Conservation (phyloP, 37 sponge, comb jelly and placozoan species). For the Beroe forskalii region DNA sequence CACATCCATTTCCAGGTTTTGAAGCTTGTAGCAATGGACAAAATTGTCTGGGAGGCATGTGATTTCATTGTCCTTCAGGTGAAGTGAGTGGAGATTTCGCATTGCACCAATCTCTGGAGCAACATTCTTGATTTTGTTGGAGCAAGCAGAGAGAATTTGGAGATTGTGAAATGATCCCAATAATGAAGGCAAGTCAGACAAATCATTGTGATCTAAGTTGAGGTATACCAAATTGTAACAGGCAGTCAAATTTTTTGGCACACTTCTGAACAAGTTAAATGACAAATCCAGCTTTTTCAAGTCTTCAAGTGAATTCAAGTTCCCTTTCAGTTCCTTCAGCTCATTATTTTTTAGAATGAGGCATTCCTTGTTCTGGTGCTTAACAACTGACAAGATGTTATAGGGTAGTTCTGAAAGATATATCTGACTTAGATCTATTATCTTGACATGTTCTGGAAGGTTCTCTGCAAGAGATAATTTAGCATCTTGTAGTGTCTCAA, state of each 20-base stretch:
- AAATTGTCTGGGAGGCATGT: slow-evolving; percentile 47
- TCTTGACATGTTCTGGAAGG: slow-evolving; percentile 52
- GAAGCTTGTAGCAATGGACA: slow-evolving; percentile 16
- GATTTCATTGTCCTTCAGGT: slow-evolving; percentile 42
- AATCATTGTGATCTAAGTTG: slow-evolving; percentile 32
- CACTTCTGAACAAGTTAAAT: neutral
- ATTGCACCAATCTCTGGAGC: slow-evolving; percentile 48
- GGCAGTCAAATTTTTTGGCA: slow-evolving; percentile 29
- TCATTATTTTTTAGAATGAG: slow-evolving; percentile 54
- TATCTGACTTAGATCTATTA: slow-evolving; percentile 34
- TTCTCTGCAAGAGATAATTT: slow-evolving; percentile 53
- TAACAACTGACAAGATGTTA: slow-evolving; percentile 9
- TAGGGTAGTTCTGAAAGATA: slow-evolving; percentile 32
- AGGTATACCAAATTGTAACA: slow-evolving; percentile 8
- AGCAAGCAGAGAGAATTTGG: neutral
- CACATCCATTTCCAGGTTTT: slow-evolving; percentile 14
- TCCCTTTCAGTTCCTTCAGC: slow-evolving; percentile 24
- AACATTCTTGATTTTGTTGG: slow-evolving; percentile 18
- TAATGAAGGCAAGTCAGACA: neutral
- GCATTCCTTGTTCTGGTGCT: slow-evolving; percentile 47
- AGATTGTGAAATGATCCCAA: slow-evolving; percentile 52
- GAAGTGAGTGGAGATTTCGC: slow-evolving; percentile 15
- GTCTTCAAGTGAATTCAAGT: slow-evolving; percentile 22
- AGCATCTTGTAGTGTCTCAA: slow-evolving; percentile 39
- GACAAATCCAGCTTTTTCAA: slow-evolving; percentile 27